Evolutionary conservation across 2,888 invertebrate genomes (phyloP), one percentile per base, ranked within the genome.

Genomic region (Machimus atricapillus): DNA sequence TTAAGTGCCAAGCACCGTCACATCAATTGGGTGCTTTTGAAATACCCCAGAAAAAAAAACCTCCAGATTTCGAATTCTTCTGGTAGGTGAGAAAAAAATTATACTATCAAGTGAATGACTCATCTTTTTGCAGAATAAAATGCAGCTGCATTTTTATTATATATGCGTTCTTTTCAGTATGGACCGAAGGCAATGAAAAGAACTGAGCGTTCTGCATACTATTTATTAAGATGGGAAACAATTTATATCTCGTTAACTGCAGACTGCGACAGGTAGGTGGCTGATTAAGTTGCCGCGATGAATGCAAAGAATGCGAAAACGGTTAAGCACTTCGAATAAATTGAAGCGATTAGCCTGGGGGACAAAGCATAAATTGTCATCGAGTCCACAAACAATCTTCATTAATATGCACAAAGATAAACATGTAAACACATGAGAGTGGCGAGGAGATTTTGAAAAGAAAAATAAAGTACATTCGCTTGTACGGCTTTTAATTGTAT

Each of bases 161-260:
- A n/a, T n/a, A n/a, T 14, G n/a, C 40, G n/a, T 34, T 76, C 43
- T 76, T 37, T 37, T 76, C 76, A 27, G 7, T 37, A 23, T 31
- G 31, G 3, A 76, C 9, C 27, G 76, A 37, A 8, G 7, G 1
- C n/a, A 76, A 31, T 37, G 34, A n/a, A 76, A 37, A 31, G 12
- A 37, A 31, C 34, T 52, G 56, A 31, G 23, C 52, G 31, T 56
- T 81, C 27, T 81, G 81, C 81, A 81, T 81, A 56, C 31, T 31
- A 81, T 81, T 81, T 31, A 81, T 81, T 81, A 81, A 81, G 31
- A 81, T 46, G 52, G 34, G 34, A 56, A 81, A 56, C 31, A 23
- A 81, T 27, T 81, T 81, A 81, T 81, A 34, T n/a, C 56, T 52
- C 81, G 81, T 81, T 81, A 81, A 81, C 46, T 56, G 81, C n/a